Conservation (phyloP, 2,888 invertebrate species). For the Drosophila cognata region DNA sequence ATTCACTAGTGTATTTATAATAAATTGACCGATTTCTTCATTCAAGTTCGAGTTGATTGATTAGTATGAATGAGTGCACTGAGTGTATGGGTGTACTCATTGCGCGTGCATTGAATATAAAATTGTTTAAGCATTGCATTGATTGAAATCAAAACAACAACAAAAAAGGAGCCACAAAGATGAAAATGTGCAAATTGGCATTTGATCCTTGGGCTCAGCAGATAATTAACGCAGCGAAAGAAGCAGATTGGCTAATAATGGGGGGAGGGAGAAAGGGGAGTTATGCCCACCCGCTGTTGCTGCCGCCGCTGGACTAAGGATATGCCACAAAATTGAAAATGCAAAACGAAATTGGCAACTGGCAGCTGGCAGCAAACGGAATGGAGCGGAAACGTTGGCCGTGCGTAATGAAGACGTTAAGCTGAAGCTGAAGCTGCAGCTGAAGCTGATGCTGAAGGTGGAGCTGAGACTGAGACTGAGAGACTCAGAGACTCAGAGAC, state of each 20-base stretch:
- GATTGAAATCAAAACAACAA: conserved; percentile 26
- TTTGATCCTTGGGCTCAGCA: conserved; percentile 63
- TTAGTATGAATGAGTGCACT: neutral
- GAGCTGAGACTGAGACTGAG: neutral
- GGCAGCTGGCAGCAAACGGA: conserved; percentile 36
- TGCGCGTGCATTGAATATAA: neutral
- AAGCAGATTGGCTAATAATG: neutral
- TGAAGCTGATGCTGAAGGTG: conserved; percentile 35
- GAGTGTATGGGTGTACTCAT: neutral
- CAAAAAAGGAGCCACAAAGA: neutral
- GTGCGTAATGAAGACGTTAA: conserved; percentile 80
- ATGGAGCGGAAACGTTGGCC: conserved; percentile 58
- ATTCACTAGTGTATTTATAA: neutral
- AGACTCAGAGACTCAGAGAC: neutral
- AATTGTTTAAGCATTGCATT: conserved; percentile 21
- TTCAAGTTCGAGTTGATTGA: neutral
- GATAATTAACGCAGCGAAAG: conserved; percentile 60
- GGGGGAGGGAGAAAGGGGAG: neutral
- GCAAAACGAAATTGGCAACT: conserved; percentile 78
- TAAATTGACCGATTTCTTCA: neutral
- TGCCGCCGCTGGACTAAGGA: conserved; percentile 52
- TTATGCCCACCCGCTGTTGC: conserved; percentile 64
- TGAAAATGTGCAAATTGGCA: conserved; percentile 48
- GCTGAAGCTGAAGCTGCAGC: conserved; percentile 53
- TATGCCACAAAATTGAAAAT: conserved; percentile 80